phyloP scores from a whole-genome alignment of 2,888 invertebrate species.

The Tanypteryx hageni region DNA sequence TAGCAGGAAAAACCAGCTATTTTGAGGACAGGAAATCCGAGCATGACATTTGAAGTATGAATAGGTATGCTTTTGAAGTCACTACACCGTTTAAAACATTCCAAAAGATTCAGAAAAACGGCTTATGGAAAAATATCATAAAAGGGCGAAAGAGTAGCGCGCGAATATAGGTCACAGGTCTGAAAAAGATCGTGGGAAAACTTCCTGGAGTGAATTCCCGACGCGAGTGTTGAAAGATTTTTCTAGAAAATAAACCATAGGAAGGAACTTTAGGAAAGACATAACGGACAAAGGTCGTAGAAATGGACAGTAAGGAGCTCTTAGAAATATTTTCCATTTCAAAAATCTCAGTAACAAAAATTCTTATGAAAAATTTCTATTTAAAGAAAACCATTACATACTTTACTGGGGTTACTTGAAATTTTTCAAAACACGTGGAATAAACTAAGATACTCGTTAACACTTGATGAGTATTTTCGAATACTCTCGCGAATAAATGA shows the following conservation, averaged over 20 bases:
- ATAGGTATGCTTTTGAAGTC: conserved; percentile 11
- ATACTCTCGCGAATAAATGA: too few relatives aligned
- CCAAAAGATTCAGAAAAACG: background rate
- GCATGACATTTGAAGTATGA: background rate
- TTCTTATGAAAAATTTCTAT: too few relatives aligned
- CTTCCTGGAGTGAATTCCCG: background rate
- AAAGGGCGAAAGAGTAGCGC: background rate
- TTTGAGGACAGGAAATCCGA: too few relatives aligned
- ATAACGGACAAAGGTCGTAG: background rate
- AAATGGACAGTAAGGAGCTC: background rate
- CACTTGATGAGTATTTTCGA: too few relatives aligned
- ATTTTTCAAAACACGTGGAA: too few relatives aligned
- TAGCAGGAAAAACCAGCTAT: too few relatives aligned
- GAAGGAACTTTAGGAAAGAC: background rate
- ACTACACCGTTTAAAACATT: background rate
- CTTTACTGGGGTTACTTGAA: too few relatives aligned
- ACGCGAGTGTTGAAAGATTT: background rate
- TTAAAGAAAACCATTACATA: too few relatives aligned
- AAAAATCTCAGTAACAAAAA: too few relatives aligned
- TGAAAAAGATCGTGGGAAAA: background rate
- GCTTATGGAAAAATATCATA: background rate
- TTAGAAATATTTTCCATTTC: background rate
- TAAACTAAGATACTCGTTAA: too few relatives aligned
- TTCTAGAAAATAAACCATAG: background rate
- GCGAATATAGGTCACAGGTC: background rate